Conservation (phyloP, 2,113 vertebrate species). For the Nyctereutes procyonoides region DNA sequence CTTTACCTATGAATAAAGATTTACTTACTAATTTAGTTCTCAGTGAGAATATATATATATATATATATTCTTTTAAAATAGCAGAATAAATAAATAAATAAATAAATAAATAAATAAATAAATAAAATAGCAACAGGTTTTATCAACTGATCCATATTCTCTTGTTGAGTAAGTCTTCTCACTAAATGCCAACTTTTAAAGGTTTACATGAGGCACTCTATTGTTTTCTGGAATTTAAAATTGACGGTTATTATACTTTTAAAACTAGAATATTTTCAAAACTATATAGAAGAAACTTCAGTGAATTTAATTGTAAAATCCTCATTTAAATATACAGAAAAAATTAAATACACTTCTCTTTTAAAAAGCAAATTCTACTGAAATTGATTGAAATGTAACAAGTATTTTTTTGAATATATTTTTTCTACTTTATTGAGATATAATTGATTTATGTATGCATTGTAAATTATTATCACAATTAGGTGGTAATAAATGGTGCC, state of each 20-base stretch:
- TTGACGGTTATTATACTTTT: background rate
- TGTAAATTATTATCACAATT: background rate
- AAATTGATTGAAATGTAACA: background rate
- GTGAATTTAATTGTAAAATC: background rate
- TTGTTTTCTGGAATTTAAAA: constrained; percentile 17
- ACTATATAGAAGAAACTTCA: background rate
- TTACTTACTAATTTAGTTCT: background rate
- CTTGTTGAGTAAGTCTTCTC: background rate
- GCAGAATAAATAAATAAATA: background rate
- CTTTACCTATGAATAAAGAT: background rate
- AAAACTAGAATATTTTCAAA: background rate
- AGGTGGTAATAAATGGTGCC: background rate
- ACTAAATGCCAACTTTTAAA: background rate
- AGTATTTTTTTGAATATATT: background rate
- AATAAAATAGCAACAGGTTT: background rate
- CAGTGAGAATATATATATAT: background rate
- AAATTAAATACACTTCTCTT: background rate
- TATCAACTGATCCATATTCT: background rate
- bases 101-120: too few species aligned
- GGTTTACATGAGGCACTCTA: background rate
- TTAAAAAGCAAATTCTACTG: background rate
- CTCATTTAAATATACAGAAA: background rate
- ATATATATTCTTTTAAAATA: background rate
- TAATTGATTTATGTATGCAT: background rate
- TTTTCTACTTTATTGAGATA: background rate